Evolutionary conservation across 1,140 invertebrate genomes (phyloP), one percentile per base, ranked within the genome.

Genomic region (Drosophila kanapiae): DNA sequence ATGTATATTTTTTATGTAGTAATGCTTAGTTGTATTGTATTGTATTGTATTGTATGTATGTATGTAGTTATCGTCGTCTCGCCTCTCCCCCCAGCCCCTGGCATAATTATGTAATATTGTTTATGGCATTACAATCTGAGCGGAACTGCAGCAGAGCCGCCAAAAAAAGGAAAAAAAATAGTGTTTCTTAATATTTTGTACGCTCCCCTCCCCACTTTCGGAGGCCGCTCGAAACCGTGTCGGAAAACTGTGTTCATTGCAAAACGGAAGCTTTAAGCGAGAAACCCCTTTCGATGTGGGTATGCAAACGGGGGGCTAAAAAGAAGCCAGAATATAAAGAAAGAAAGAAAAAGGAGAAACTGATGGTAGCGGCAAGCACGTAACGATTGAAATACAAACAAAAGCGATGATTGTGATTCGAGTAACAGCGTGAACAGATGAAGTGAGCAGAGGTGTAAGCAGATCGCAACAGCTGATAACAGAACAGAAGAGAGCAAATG

Each of bases 331-430:
- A 23, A 23, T 23, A 23, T 1, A 23, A 23, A 23, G 23, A 23
- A 23, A 40, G 42, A 40, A 35, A 27, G 29, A 45, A 48, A 14
- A 72, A 38, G 18, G 14, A 51, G 76, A 59, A 68, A 38, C 57
- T 53, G 23, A n/a, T 40, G 38, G 38, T 54, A 18, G 18, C 14
- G 60, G 54, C 38, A 47, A n/a, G 42, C 23, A 58, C 23, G 29
- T 72, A 58, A 49, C 43, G 37, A 71, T 76, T 49, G 65, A 10
- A 23, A 70, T 67, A 65, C 42, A 77, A 77, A 38, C 53, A 56
- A 76, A 82, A 91, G 82, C 86, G 87, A 87, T 87, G 77, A 91
- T 91, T 91, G 86, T 86, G 86, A 91, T 91, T 85, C 61, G 60
- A 75, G 58, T 61, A 54, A 80, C 71, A 69, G 75, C 75, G 79